A percentile compares a stretch with the other conserved stretches of the same genome.
Conservation (phyloP, 1,140 invertebrate species). For the Campoletis sonorensis region DNA sequence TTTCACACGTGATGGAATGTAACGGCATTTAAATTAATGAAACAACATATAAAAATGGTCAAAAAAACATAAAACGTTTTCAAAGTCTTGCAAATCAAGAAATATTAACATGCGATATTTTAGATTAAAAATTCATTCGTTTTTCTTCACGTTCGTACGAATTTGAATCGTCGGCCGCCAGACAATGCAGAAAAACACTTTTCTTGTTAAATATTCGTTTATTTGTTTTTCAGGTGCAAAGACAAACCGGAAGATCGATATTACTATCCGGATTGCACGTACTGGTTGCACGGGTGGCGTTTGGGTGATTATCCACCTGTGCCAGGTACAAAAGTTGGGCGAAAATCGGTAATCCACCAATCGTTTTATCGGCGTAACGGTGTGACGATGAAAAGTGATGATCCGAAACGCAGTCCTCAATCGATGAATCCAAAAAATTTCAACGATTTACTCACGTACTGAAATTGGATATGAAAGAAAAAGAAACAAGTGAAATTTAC, state of each 20-base stretch:
- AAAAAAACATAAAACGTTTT: too few relatives aligned
- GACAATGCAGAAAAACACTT: too few relatives aligned
- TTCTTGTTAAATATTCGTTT: too few relatives aligned
- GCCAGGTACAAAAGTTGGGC: conserved; percentile 51
- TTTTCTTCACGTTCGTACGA: too few relatives aligned
- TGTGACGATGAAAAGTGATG: conserved; percentile 60
- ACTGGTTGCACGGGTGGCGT: conserved; percentile 69
- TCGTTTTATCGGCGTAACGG: conserved; percentile 61
- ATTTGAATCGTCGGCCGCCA: too few relatives aligned
- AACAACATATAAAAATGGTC: too few relatives aligned
- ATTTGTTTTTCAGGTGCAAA: conserved; percentile 58
- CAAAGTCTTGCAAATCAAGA: too few relatives aligned
- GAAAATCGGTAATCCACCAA: conserved; percentile 53
- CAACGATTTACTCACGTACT: conserved; percentile 54
- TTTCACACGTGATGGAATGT: too few relatives aligned
- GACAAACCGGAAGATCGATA: conserved; percentile 64
- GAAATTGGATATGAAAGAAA: neutral
- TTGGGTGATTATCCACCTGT: conserved; percentile 60
- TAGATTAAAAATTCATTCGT: too few relatives aligned
- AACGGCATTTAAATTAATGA: too few relatives aligned
- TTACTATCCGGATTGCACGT: conserved; percentile 66
- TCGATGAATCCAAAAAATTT: conserved; percentile 57
- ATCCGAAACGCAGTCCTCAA: conserved; percentile 60
- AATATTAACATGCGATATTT: too few relatives aligned
- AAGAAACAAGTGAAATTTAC: conserved; percentile 12